Base-by-base conservation (phyloP, 2,888 invertebrate genomes). In the Augiades crinisus region DNA sequence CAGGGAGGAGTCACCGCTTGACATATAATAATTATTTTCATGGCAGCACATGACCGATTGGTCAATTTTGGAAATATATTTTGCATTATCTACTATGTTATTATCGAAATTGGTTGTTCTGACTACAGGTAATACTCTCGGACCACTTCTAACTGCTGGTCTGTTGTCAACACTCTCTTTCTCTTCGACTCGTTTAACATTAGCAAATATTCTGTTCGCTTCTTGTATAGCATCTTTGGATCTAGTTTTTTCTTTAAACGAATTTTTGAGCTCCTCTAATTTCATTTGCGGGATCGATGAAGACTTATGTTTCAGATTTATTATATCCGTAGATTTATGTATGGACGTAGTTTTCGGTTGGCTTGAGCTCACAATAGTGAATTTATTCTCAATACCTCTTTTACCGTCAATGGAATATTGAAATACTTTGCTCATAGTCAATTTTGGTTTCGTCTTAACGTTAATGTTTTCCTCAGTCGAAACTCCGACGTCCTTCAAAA, bases 221-320 rank as follows among this genome's bases (percentile, higher is more conserved):
- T 88, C 87, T 57, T 85, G 80, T 1, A 85, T 75, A 0, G 81
- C 70, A 31, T 87, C 83, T 74, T 81, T 86, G 0, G 83, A 77
- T 62, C 67, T 78, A 0, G 67, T 67, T 53, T 79, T 83, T 8
- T 75, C 79, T 67, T 77, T 86, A 1, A 82, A 55, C 1, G 73
- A 73, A 17, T 81, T 65, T 52, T 81, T 86, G 0, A 84, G 51
- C 56, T 86, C 83, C 24, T 88, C 87, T n/a, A 83, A 55, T 53
- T 85, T 86, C 85, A 86, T 87, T 70, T 80, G 86, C 0, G 88
- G 87, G 51, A 86, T 79, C 0, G 88, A 88, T 1, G 78, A 85
- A 0, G 87, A 86, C 50, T 88, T 88, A 6, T 74, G 75, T 57
- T 81, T 81, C n/a, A n/a, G n/a, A n/a, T n/a, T n/a, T 1, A 66